Percentiles rank a stretch among this genome's conserved stretches.
Conservation (phyloP, 2,888 invertebrate genomes). For the Andrena marginata region DNA sequence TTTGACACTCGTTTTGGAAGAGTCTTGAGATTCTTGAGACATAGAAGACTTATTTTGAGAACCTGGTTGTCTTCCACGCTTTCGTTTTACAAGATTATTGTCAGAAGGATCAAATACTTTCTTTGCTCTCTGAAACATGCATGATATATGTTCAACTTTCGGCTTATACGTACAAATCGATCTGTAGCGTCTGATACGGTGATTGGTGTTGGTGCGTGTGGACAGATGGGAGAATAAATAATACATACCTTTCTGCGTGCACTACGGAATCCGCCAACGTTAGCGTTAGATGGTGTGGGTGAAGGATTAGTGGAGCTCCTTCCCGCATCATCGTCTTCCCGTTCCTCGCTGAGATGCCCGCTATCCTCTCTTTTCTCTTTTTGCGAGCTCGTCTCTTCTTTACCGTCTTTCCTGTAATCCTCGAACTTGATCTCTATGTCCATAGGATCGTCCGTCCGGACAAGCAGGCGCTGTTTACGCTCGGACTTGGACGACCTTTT, state of each 20-base stretch:
- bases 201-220: background rate
- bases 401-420: slow-evolving; percentile 74
- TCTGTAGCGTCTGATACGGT: background rate
- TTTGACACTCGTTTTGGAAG: slow-evolving; percentile 72
- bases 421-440: slow-evolving; percentile 83
- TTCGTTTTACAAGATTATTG: slow-evolving; percentile 91
- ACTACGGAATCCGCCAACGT: slow-evolving; percentile 81
- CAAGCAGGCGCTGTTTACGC: slow-evolving; percentile 81
- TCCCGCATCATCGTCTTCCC: slow-evolving; percentile 86
- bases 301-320: slow-evolving; percentile 85
- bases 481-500: slow-evolving; percentile 80
- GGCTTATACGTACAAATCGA: background rate
- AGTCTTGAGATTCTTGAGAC: slow-evolving; percentile 78
- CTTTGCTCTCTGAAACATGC: slow-evolving; percentile 89
- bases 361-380: slow-evolving; percentile 75
- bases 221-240: background rate
- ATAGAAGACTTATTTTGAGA: slow-evolving; percentile 87
- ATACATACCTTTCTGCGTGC: slow-evolving; percentile 81
- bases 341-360: slow-evolving; percentile 80
- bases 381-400: slow-evolving; percentile 73
- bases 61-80: slow-evolving; percentile 89
- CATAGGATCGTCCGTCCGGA: slow-evolving; percentile 80
- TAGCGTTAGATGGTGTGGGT: slow-evolving; percentile 81
- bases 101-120: slow-evolving; percentile 95
- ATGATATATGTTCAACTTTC: background rate